phyloP scores from a whole-genome alignment of 2,113 vertebrate species.

The Neomonachus schauinslandi region DNA sequence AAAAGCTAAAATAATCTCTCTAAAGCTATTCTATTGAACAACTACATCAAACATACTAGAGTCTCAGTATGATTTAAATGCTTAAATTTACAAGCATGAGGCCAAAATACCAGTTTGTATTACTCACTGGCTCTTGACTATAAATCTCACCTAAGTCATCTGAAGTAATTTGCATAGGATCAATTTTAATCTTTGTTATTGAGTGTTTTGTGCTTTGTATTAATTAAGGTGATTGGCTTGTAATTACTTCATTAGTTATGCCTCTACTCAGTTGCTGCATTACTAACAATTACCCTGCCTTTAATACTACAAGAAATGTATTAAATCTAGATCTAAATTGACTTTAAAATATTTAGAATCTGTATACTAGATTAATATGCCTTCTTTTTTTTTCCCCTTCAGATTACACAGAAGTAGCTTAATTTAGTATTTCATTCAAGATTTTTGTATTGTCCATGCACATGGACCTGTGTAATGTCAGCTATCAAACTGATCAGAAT shows the following conservation, averaged over 20 bases:
- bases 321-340: conserved; percentile 79
- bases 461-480: neutral
- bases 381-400: neutral
- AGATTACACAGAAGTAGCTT: conserved; percentile 51
- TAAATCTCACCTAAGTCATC: conserved; percentile 63
- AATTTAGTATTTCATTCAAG: conserved; percentile 52
- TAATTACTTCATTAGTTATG: conserved; percentile 79
- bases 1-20: conserved; percentile 45
- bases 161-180: conserved; percentile 81
- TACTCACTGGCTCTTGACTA: conserved; percentile 71
- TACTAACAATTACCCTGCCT: conserved; percentile 57
- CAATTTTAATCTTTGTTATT: conserved; percentile 82
- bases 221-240: conserved; percentile 84
- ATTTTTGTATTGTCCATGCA: neutral
- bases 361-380: conserved; percentile 44
- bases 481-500: neutral
- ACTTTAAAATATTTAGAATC: conserved; percentile 82
- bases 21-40: conserved; percentile 20
- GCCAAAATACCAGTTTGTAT: conserved; percentile 50
- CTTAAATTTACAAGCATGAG: conserved; percentile 72
- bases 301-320: conserved; percentile 35
- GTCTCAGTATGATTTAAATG: conserved; percentile 40
- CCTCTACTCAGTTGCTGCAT: conserved; percentile 73
- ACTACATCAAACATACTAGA: conserved; percentile 42
- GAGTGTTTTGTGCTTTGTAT: conserved; percentile 81